Base-by-base conservation (phyloP, 2,888 invertebrate genomes). In the Pterostichus niger region DNA sequence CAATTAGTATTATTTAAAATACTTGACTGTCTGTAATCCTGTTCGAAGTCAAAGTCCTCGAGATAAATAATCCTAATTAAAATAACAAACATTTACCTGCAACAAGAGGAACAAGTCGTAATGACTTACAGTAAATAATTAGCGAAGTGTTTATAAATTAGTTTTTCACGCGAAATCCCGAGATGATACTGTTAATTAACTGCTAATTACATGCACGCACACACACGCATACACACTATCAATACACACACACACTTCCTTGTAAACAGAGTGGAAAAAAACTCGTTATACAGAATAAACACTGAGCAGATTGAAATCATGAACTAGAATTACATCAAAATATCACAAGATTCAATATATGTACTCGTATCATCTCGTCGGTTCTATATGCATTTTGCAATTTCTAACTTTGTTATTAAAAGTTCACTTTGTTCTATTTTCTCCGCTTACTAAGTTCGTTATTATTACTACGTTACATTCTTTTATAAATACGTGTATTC, bases 151-250 rank as follows among this genome's bases (percentile, higher is more conserved):
- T 40, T 71, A 10, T n/a, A 44, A 71, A 71, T 71, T 71, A 44
- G 68, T 71, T 71, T 71, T 71, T 71, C 68, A 15, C 68, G 44
- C 44, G 6, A 17, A 56, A 17, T 17, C 56, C 56, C 46, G 40
- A 17, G 40, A 56, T 71, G 68, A 71, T 71, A 71, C 68, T 40
- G 68, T 71, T 71, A 71, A 71, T 71, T 40, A 71, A 24, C 68
- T 17, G 17, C 44, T 71, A 44, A 44, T 71, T 71, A 71, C 68
- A 64, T 33, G 6, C n/a, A 35, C 64, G 13, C 33, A 40, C 9
- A 40, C 40, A 1, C 13, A 11, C n/a, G 13, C 64, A 64, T 35
- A 35, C 5, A 40, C 40, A 9, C 13, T 52, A n/a, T 52, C 52
- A n/a, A 52, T 52, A n/a, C 9, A 40, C 40, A 40, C 40, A 5